phyloP scores from a whole-genome alignment of 2,797 vertebrate species.

The Vipera ursinii region DNA sequence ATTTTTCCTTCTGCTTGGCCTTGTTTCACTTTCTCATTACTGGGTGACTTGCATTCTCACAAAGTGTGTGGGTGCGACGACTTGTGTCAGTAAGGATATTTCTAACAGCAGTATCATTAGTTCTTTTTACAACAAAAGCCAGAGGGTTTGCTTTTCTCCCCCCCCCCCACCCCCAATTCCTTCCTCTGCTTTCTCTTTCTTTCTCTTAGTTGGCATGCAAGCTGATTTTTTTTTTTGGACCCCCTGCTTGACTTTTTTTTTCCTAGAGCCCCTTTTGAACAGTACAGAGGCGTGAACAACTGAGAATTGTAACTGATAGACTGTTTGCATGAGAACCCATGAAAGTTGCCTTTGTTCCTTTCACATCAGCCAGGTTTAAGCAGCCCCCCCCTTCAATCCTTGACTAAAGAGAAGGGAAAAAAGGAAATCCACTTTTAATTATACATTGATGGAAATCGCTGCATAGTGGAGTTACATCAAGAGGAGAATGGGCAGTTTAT shows the following conservation, averaged over 20 bases:
- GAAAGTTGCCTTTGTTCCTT: slow-evolving; percentile 78
- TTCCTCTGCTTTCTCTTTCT: slow-evolving; percentile 72
- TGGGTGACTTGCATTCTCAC: slow-evolving; percentile 67
- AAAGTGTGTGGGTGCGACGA: slow-evolving; percentile 73
- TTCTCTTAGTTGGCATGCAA: slow-evolving; percentile 49
- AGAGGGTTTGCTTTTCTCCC: slow-evolving; percentile 42
- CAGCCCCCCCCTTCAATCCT: slow-evolving; percentile 61
- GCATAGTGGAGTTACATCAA: slow-evolving; percentile 70
- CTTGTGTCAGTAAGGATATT: slow-evolving; percentile 73
- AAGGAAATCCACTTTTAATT: slow-evolving; percentile 82
- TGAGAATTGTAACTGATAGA: slow-evolving; percentile 79
- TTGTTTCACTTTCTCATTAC: slow-evolving; percentile 69
- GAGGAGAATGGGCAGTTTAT: slow-evolving; percentile 70
- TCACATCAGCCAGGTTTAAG: slow-evolving; percentile 72
- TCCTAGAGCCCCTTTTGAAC: slow-evolving; percentile 72
- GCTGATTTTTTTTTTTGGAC: slow-evolving; percentile 65
- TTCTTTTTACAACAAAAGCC: slow-evolving; percentile 78
- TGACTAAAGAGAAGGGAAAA: slow-evolving; percentile 66
- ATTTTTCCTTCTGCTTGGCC: slow-evolving; percentile 57
- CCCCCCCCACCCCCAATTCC: slow-evolving; percentile 3
- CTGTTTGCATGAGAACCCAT: slow-evolving; percentile 75
- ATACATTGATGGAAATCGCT: slow-evolving; percentile 75
- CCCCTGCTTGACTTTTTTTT: slow-evolving; percentile 77
- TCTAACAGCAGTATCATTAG: slow-evolving; percentile 78
- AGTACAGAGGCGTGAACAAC: slow-evolving; percentile 71